Conservation (phyloP, 2,113 vertebrate species). For the Leptobrachium leishanense region DNA sequence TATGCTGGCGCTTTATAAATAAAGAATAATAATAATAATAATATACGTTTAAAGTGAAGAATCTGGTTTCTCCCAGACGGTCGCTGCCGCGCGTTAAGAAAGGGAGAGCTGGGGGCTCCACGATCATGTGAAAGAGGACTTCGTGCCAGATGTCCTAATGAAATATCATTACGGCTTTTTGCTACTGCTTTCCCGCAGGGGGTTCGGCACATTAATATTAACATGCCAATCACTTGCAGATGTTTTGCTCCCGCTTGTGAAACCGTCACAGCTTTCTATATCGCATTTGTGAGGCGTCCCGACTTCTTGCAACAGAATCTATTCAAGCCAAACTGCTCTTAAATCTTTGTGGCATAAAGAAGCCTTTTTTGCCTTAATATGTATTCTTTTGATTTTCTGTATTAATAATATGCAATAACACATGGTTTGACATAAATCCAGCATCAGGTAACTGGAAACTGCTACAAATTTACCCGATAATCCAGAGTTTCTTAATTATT, state of each 20-base stretch:
- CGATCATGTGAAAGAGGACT: background rate
- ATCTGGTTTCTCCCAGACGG: too few relatives aligned
- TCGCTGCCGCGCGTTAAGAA: too few relatives aligned
- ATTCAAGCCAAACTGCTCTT: background rate
- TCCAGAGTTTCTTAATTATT: too few relatives aligned
- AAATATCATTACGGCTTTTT: background rate
- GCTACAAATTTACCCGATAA: too few relatives aligned
- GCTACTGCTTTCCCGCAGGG: background rate
- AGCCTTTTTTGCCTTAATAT: too few relatives aligned
- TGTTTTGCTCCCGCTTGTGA: background rate
- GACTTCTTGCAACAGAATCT: background rate
- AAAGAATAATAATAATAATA: too few relatives aligned
- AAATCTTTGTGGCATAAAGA: background rate
- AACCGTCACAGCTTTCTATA: background rate
- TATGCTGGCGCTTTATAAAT: too few relatives aligned
- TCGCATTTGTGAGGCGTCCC: background rate
- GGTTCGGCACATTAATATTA: background rate
- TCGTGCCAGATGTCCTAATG: background rate
- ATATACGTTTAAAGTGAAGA: too few relatives aligned
- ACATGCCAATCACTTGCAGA: conserved; percentile 20
- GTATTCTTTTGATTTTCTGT: too few relatives aligned
- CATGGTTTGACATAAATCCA: too few relatives aligned
- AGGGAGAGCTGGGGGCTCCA: background rate
- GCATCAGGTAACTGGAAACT: too few relatives aligned
- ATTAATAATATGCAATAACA: too few relatives aligned